Conservation (phyloP, 2,113 vertebrate species). For the Dryoscopus gambensis region DNA sequence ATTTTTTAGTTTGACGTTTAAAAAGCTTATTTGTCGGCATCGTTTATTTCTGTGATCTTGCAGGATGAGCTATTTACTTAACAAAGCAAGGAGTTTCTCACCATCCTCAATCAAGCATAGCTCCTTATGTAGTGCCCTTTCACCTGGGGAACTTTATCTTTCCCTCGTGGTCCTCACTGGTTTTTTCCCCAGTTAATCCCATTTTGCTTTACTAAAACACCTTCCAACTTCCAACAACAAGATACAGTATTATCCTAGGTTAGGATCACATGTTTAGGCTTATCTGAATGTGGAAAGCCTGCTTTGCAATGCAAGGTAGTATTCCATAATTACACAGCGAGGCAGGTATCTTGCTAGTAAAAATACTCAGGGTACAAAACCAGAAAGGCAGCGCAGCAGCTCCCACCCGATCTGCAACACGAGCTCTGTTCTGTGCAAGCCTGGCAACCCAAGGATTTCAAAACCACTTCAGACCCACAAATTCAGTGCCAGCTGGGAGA, state of each 20-base stretch:
- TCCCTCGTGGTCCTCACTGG: background rate
- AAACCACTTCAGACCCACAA: slow-evolving; percentile 36
- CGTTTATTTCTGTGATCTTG: background rate
- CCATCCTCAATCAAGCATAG: background rate
- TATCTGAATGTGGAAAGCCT: background rate
- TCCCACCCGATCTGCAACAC: background rate
- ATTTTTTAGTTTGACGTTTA: background rate
- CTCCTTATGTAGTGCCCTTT: background rate
- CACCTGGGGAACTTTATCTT: background rate
- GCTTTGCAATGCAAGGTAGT: background rate
- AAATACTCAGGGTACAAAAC: background rate
- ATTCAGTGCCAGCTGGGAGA: slow-evolving; percentile 43
- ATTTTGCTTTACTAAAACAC: background rate
- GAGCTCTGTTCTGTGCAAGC: background rate
- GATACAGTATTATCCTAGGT: background rate
- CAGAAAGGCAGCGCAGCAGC: background rate
- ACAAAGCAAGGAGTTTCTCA: background rate
- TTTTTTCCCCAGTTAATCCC: background rate
- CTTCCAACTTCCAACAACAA: background rate
- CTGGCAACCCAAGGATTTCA: background rate
- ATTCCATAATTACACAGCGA: background rate
- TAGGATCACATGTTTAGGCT: background rate
- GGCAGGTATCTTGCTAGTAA: background rate
- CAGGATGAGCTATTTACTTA: background rate
- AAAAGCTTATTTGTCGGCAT: background rate